Conservation (phyloP, 2,113 vertebrate genomes). For the Psephotus haematonotus region DNA sequence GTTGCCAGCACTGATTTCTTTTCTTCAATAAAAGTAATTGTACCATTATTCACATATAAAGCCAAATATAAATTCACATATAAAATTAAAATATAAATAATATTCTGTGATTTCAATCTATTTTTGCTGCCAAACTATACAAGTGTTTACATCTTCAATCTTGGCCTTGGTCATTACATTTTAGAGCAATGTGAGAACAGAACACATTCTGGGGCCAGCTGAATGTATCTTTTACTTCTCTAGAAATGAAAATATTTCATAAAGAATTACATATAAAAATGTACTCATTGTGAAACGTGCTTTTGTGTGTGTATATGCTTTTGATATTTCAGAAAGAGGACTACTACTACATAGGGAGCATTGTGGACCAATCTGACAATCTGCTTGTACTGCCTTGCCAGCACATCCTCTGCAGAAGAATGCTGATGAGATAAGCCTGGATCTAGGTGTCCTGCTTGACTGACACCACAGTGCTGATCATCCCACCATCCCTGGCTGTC, state of each 20-base stretch:
- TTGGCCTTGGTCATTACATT: background rate
- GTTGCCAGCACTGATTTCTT: background rate
- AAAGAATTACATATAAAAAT: background rate
- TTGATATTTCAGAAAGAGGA: background rate
- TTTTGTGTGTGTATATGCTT: background rate
- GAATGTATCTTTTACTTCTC: background rate
- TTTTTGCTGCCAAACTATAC: background rate
- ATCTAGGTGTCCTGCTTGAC: background rate
- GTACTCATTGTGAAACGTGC: background rate
- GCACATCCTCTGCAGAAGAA: background rate
- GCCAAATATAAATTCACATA: background rate
- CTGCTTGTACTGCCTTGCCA: background rate
- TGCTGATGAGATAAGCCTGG: background rate
- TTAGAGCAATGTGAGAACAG: background rate
- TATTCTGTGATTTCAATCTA: background rate
- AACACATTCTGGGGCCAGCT: background rate
- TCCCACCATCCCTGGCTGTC: background rate
- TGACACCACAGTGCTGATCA: background rate
- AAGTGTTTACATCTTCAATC: background rate
- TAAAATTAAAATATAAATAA: background rate
- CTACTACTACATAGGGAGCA: background rate
- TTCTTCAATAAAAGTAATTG: background rate
- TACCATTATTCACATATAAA: background rate
- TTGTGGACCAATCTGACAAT: background rate
- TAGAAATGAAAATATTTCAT: background rate